Conservation (phyloP, 2,888 invertebrate species). For the Callyntrura sp. region DNA sequence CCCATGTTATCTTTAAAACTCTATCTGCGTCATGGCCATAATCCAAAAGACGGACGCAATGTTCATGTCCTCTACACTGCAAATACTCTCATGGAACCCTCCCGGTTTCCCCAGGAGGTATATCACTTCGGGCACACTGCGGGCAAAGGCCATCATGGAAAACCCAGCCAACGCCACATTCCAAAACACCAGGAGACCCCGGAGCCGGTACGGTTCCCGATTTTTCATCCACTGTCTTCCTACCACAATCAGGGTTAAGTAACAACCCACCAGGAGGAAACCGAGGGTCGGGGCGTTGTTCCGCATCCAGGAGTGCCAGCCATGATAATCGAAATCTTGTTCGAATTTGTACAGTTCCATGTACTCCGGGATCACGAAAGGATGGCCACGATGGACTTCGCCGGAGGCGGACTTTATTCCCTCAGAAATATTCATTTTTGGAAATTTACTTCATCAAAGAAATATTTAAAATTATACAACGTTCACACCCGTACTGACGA, state of each 20-base stretch:
- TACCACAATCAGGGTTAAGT: slow-evolving; percentile 97
- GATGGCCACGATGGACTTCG: too few species aligned
- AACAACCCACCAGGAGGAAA: slow-evolving; percentile 87
- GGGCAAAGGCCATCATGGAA: slow-evolving; percentile 93
- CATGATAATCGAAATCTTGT: slow-evolving; percentile 70
- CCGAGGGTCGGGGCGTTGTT: slow-evolving; percentile 66
- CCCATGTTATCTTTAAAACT: slow-evolving; percentile 72
- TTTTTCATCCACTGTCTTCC: slow-evolving; percentile 88
- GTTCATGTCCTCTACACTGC: slow-evolving; percentile 72
- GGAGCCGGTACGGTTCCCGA: slow-evolving; percentile 82
- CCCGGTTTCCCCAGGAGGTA: slow-evolving; percentile 89
- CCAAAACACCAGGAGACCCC: slow-evolving; percentile 91
- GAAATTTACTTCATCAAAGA: too few species aligned
- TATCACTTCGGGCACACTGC: slow-evolving; percentile 97
- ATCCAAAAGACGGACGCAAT: slow-evolving; percentile 76
- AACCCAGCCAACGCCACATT: slow-evolving; percentile 96
- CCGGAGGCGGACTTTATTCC: too few species aligned
- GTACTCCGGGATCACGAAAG: too few species aligned
- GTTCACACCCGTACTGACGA: too few species aligned
- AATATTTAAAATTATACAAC: too few species aligned
- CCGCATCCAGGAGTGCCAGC: slow-evolving; percentile 75
- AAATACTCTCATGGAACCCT: slow-evolving; percentile 77
- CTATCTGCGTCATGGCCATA: slow-evolving; percentile 70
- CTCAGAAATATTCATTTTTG: too few species aligned
- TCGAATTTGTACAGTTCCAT: slow-evolving; percentile 72